phyloP scores from a whole-genome alignment of 2,797 vertebrate species.

The Etheostoma perlongum region DNA sequence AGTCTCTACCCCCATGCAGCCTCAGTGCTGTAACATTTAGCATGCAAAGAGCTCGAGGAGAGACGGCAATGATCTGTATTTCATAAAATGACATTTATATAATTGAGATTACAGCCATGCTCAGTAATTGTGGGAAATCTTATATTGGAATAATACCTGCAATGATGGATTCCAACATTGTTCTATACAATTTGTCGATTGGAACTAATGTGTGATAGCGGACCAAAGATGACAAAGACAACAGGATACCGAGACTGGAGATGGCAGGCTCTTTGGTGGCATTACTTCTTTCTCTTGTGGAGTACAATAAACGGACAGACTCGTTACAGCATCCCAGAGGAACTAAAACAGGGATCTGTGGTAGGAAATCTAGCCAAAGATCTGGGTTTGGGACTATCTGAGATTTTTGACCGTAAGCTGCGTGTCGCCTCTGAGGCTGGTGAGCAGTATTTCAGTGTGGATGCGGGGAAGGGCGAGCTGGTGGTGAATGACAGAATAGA shows the following conservation, averaged over 20 bases:
- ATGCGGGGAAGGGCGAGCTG: constrained; percentile 74
- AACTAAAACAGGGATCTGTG: constrained; percentile 53
- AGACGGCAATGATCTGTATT: constrained; percentile 14
- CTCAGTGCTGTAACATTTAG: constrained; percentile 4
- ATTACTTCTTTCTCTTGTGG: constrained; percentile 66
- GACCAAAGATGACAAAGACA: constrained; percentile 56
- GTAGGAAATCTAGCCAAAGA: constrained; percentile 85
- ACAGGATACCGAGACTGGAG: constrained; percentile 61
- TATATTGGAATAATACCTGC: not conserved
- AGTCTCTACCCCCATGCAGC: constrained; percentile 53
- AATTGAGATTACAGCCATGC: not conserved
- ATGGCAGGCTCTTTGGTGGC: constrained; percentile 58
- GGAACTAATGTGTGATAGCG: constrained; percentile 31
- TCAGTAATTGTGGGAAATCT: not conserved
- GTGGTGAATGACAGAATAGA: constrained; percentile 76
- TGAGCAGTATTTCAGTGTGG: constrained; percentile 78
- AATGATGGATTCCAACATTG: constrained; percentile 8
- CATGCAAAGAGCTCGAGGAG: constrained; percentile 15
- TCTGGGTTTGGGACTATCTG: constrained; percentile 72
- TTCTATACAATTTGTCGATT: not conserved
- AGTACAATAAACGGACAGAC: constrained; percentile 61
- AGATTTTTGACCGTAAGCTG: constrained; percentile 54
- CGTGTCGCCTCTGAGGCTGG: constrained; percentile 66
- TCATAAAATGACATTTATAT: not conserved
- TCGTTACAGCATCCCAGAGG: constrained; percentile 75